Percentiles rank a stretch among this genome's conserved stretches.
These are phyloP conservation scores for Falco columbarius DNA, from an alignment of 2,797 vertebrate genomes.

Conservation along the genomic window DNA sequence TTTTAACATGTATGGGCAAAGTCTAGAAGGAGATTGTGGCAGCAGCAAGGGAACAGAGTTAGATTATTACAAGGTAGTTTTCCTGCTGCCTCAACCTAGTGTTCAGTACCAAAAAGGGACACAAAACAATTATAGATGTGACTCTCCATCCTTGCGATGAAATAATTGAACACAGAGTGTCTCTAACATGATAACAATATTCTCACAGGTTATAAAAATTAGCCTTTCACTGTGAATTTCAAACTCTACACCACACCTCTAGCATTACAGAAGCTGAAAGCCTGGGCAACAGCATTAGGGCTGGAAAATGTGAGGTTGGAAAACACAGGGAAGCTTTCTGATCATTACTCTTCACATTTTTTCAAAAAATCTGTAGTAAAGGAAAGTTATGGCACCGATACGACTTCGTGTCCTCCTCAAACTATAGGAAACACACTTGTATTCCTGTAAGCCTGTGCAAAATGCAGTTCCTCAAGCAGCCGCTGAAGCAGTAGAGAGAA, in stretches of 20 bases:
- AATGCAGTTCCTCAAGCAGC: not conserved
- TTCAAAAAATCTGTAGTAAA: not conserved
- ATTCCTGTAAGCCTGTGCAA: not conserved
- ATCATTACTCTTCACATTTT: not conserved
- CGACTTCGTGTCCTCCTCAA: not conserved
- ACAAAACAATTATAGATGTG: not conserved
- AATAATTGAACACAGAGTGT: not conserved
- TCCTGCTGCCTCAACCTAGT: not conserved
- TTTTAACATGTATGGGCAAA: conserved; percentile 67
- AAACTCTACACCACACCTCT: not conserved
- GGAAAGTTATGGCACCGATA: not conserved
- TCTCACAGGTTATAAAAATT: not conserved
- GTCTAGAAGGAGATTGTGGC: not conserved
- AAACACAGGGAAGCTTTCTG: not conserved
- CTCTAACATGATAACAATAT: not conserved
- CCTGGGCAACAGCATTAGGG: not conserved
- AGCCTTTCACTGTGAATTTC: not conserved
- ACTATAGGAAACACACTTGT: not conserved
- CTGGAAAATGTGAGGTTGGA: not conserved
- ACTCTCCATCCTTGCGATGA: not conserved
- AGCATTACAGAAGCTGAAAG: not conserved
- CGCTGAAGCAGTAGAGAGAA: not conserved
- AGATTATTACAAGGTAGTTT: conserved; percentile 20
- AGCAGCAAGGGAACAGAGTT: conserved; percentile 21
- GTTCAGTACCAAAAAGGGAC: not conserved